These are phyloP conservation scores for Oncorhynchus gorbuscha DNA, from an alignment of 2,113 vertebrate genomes.

Conservation along the genomic window DNA sequence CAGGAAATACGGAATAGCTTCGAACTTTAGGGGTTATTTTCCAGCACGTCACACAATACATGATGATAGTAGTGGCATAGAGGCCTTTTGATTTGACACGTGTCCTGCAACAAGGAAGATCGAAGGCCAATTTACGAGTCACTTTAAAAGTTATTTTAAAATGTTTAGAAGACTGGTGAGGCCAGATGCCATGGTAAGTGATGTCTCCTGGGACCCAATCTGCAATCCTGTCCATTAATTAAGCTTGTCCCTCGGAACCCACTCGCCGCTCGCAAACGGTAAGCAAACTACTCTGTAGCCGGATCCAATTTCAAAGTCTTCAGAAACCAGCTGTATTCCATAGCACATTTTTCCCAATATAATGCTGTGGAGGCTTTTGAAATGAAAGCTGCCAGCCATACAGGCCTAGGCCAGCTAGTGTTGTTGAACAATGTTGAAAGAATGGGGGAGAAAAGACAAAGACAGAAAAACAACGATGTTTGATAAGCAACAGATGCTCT, in stretches of 20 bases:
- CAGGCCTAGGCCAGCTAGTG: conserved; percentile 36
- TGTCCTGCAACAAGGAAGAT: neutral
- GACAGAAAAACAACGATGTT: conserved; percentile 66
- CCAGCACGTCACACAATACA: neutral
- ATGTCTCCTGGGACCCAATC: conserved; percentile 18
- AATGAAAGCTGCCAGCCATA: conserved; percentile 65
- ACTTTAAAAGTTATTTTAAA: conserved; percentile 37
- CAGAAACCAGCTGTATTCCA: conserved; percentile 79
- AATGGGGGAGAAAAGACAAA: conserved; percentile 43
- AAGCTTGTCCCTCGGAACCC: conserved; percentile 60
- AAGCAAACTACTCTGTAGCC: conserved; percentile 64
- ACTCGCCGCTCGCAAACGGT: conserved; percentile 66
- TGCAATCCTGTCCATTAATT: conserved; percentile 65
- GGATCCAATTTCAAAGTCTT: conserved; percentile 87
- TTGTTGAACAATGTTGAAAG: conserved; percentile 49
- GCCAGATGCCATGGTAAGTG: conserved; percentile 17
- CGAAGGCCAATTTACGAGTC: conserved; percentile 35
- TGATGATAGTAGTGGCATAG: neutral
- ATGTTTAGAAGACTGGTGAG: conserved; percentile 21
- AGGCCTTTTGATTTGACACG: neutral
- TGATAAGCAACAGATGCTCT: conserved; percentile 86
- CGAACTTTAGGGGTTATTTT: neutral
- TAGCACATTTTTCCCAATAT: conserved; percentile 65
- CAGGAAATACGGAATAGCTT: no score
- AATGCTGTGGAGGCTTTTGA: conserved; percentile 55